Conservation (phyloP, 2,888 invertebrate genomes). For the Entomobrya proxima region DNA sequence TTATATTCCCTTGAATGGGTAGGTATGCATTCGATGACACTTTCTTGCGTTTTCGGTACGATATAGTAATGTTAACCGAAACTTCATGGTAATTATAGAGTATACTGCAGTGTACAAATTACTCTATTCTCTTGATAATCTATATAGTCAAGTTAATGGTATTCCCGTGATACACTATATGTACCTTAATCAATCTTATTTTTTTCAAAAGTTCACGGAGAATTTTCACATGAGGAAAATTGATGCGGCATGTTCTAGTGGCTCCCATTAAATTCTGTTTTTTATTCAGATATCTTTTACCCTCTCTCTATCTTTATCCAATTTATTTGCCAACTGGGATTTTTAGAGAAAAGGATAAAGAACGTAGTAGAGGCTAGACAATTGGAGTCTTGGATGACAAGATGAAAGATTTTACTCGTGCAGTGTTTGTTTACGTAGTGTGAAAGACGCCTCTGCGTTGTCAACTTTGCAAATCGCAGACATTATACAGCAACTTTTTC, state of each 20-base stretch:
- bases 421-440: constrained; percentile 38
- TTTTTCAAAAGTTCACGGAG: constrained; percentile 26
- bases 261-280: constrained; percentile 38
- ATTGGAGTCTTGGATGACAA: constrained; percentile 40
- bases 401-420: constrained; percentile 32
- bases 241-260: neutral
- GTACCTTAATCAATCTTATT: constrained; percentile 31
- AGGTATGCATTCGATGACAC: too few species aligned
- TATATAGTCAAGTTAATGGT: too few species aligned
- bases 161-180: neutral
- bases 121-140: too few species aligned
- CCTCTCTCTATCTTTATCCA: neutral
- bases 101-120: too few species aligned
- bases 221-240: constrained; percentile 38
- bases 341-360: neutral
- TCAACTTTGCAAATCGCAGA: neutral
- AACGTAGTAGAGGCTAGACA: neutral
- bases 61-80: too few species aligned
- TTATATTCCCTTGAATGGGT: neutral
- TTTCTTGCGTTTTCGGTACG: too few species aligned
- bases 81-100: too few species aligned
- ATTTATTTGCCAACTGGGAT: constrained; percentile 44
- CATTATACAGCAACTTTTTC: neutral
- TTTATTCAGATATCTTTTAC: neutral
- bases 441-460: constrained; percentile 9